Base-by-base conservation (phyloP, 1,140 invertebrate genomes). In the Tetragonula clypearis region DNA sequence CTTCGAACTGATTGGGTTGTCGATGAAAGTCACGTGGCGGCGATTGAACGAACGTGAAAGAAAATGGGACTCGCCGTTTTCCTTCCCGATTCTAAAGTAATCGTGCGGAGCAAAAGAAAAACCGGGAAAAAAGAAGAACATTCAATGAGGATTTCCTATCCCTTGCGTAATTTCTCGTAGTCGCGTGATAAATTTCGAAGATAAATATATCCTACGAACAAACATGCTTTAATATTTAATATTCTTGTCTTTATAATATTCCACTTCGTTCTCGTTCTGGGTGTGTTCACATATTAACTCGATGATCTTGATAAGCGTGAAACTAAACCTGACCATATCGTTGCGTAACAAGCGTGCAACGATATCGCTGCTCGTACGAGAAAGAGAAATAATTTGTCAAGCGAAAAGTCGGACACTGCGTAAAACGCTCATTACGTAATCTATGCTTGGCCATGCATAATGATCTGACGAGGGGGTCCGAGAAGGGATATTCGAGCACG, bases 401-500 rank as follows among this genome's bases (percentile, higher is more conserved):
- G 26, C n/a, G 53, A 41, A 56, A 49, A n/a, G 19, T 17, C 14
- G 15, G 30, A 21, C 23, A 75, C 12, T 0, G 17, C 35, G 8
- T 3, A 62, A 26, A 82, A 55, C 49, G 23, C 23, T 15, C 8
- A 30, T 1, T 55, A 49, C 60, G 49, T 30, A 76, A 82, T 75
- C 23, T 55, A 6, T 35, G 3, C 35, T 35, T 35, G 35, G 35
- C 35, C 0, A 35, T 66, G 73, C 35, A 35, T 68, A 82, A 82
- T 82, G 55, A 77, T 19, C 53, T 30, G 17, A 23, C 26, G 41
- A 49, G 41, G 0, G 9, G 41, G 41, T 35, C 35, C 35, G 35
- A n/a, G 41, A 69, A 77, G 62, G 73, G 66, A 78, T 83, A 78
- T 58, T 49, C 53, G 49, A 69, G 74, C 53, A 35, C 62, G 23